These are phyloP conservation scores for Eledona agricola DNA, from an alignment of 2,888 invertebrate species.

Conservation along the genomic window DNA sequence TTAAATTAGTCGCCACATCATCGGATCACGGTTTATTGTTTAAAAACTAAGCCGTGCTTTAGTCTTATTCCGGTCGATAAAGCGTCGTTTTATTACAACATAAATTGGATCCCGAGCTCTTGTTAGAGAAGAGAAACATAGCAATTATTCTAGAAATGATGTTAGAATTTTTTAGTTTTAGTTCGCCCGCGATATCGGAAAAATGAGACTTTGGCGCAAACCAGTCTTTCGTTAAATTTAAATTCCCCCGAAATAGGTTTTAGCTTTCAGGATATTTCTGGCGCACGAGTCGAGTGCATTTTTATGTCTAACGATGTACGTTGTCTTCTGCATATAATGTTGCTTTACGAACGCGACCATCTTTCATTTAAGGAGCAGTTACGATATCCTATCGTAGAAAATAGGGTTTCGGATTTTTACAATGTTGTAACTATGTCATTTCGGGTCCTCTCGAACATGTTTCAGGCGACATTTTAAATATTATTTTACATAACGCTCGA, in stretches of 20 bases:
- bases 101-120: constrained; percentile 23
- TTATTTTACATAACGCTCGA: too few species aligned
- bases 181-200: too few species aligned
- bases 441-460: too few species aligned
- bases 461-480: too few species aligned
- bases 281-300: constrained; percentile 16
- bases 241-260: constrained; percentile 21
- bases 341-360: constrained; percentile 12
- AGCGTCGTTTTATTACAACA: constrained; percentile 26
- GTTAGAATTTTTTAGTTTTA: constrained; percentile 31
- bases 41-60: too few species aligned
- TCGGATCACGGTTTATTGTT: constrained; percentile 3
- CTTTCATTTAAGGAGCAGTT: too few species aligned
- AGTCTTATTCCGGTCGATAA: too few species aligned
- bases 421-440: not conserved
- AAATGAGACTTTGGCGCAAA: too few species aligned
- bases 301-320: constrained; percentile 20
- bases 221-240: constrained; percentile 22
- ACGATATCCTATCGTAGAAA: too few species aligned
- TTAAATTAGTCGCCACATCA: constrained; percentile 1
- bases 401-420: not conserved
- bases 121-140: constrained; percentile 26
- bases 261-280: constrained; percentile 24
- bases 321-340: constrained; percentile 16
- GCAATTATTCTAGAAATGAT: constrained; percentile 29